phyloP scores from a whole-genome alignment of 2,113 vertebrate genomes.

The Neolamprologus sp. region DNA sequence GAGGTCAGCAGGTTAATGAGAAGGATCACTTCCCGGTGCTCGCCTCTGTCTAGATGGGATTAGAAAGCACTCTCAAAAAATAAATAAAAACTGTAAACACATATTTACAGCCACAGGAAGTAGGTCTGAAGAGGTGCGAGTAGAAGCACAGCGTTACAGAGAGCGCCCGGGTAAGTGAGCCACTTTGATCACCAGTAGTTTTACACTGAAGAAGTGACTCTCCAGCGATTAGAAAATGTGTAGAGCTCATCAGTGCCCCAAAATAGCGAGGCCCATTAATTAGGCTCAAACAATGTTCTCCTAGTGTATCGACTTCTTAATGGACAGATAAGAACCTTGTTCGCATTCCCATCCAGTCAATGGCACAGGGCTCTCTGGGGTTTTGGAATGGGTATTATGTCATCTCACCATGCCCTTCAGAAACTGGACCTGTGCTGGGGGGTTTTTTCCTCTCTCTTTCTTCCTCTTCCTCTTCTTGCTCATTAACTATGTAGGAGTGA shows the following conservation, averaged over 20 bases:
- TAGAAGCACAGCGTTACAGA: neutral
- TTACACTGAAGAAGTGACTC: slow-evolving; percentile 55
- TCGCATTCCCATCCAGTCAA: slow-evolving; percentile 69
- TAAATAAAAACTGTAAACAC: neutral
- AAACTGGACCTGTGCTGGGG: slow-evolving; percentile 50
- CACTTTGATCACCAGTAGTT: slow-evolving; percentile 54
- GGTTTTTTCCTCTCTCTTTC: neutral
- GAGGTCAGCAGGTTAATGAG: slow-evolving; percentile 55
- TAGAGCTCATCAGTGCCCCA: slow-evolving; percentile 56
- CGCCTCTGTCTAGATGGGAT: neutral
- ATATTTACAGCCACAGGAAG: neutral
- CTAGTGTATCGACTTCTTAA: slow-evolving; percentile 74
- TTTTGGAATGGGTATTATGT: slow-evolving; percentile 66
- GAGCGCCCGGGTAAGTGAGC: slow-evolving; percentile 18
- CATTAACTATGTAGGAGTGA: slow-evolving; percentile 72
- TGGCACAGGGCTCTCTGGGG: slow-evolving; percentile 59
- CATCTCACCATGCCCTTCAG: slow-evolving; percentile 68
- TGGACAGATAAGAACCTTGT: slow-evolving; percentile 71
- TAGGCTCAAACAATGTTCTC: slow-evolving; percentile 71
- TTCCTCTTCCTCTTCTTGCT: slow-evolving; percentile 46
- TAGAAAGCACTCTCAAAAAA: neutral
- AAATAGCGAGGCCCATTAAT: slow-evolving; percentile 71
- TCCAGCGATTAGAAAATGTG: slow-evolving; percentile 59
- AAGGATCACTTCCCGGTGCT: slow-evolving; percentile 12
- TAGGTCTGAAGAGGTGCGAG: neutral